Conservation (phyloP, 2,888 invertebrate genomes). For the Caenorhabditis panamensis region DNA sequence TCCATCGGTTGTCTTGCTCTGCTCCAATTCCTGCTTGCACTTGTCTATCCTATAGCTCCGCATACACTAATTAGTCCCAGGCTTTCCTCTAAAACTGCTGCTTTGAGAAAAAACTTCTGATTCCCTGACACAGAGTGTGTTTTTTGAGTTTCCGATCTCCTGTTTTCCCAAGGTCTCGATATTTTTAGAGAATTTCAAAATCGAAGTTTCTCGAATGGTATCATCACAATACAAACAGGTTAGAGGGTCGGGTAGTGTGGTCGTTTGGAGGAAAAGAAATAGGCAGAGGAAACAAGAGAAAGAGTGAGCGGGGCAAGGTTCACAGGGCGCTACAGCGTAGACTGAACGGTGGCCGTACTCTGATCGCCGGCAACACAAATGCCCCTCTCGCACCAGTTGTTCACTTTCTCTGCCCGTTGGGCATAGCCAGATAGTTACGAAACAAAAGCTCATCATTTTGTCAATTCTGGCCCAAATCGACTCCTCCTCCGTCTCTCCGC, state of each 20-base stretch:
- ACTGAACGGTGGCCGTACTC: slow-evolving; percentile 48
- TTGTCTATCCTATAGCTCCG: neutral
- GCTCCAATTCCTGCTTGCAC: slow-evolving; percentile 6
- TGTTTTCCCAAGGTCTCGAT: too few species aligned
- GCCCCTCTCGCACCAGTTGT: slow-evolving; percentile 42
- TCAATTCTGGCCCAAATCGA: slow-evolving; percentile 10
- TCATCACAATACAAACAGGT: slow-evolving; percentile 23
- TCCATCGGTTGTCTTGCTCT: neutral
- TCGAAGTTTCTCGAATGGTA: neutral
- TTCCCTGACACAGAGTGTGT: too few species aligned
- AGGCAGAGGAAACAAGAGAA: neutral
- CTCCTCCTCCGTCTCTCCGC: slow-evolving; percentile 11
- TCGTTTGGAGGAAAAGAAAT: neutral
- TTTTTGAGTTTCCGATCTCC: neutral
- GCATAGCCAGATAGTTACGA: slow-evolving; percentile 17
- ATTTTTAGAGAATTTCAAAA: neutral
- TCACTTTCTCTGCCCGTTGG: neutral
- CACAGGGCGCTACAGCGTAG: slow-evolving; percentile 46
- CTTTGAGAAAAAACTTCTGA: too few species aligned
- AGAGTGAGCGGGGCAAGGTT: slow-evolving; percentile 35
- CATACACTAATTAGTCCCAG: slow-evolving; percentile 36
- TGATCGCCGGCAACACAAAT: slow-evolving; percentile 37
- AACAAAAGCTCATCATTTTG: slow-evolving; percentile 28
- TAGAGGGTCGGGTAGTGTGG: slow-evolving; percentile 1
- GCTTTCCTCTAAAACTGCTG: neutral